phyloP scores from a whole-genome alignment of 2,888 invertebrate genomes.

The Mamestra brassicae region DNA sequence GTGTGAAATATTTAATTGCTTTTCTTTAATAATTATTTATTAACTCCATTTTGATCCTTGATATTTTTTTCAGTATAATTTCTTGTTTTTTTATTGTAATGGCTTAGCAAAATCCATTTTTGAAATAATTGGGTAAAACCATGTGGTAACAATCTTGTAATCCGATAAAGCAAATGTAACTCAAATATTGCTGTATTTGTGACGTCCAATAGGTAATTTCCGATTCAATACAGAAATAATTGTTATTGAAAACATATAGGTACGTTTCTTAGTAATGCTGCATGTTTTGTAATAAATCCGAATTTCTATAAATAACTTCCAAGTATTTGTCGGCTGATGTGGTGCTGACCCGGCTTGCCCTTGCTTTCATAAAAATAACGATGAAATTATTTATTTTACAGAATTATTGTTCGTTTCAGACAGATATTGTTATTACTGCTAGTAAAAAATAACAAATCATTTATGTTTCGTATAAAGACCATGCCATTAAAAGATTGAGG shows the following conservation, averaged over 20 bases:
- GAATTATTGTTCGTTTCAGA: background rate
- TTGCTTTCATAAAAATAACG: background rate
- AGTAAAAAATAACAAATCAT: conserved; percentile 7
- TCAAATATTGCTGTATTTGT: background rate
- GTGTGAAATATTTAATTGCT: background rate
- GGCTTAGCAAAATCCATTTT: background rate
- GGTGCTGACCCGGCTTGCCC: background rate
- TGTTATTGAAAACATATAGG: background rate
- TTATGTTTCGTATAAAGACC: background rate
- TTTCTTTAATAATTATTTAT: background rate
- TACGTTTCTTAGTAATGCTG: background rate
- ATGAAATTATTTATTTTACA: background rate
- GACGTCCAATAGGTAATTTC: background rate
- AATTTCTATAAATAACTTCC: background rate
- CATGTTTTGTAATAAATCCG: background rate
- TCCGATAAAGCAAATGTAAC: background rate
- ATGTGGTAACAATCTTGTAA: background rate
- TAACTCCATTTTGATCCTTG: background rate
- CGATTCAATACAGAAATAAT: background rate
- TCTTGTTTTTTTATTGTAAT: background rate
- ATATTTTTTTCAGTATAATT: background rate
- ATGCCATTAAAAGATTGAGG: background rate
- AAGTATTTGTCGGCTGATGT: background rate
- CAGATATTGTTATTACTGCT: conserved; percentile 4
- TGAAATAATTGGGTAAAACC: background rate